A percentile compares a stretch with the other conserved stretches of the same genome.
Evolutionary conservation across 2,888 invertebrate genomes (phyloP).

Genomic region (Nebria salina): DNA sequence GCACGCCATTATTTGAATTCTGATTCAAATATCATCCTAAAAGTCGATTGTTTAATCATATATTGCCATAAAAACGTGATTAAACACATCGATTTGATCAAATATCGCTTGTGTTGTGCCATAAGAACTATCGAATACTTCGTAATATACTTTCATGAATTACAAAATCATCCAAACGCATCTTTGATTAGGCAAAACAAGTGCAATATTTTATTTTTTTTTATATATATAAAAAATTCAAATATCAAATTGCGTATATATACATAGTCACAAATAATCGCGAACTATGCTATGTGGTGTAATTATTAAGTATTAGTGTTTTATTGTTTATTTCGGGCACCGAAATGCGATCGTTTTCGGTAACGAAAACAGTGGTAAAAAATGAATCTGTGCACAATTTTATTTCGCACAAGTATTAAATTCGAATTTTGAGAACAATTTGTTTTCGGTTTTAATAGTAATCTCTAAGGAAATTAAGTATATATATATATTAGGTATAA

Average conservation of each 20-base stretch:
- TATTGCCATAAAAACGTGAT: not conserved
- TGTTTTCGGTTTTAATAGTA: not conserved
- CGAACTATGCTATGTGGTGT: conserved; percentile 33
- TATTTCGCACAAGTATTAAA: not conserved
- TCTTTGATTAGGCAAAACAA: not conserved
- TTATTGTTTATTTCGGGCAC: not conserved
- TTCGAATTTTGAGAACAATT: not conserved
- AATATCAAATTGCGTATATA: conserved; percentile 12
- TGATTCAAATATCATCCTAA: not conserved
- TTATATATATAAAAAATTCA: conserved; percentile 3
- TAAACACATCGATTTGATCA: not conserved
- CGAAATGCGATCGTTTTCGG: not conserved
- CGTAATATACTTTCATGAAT: not conserved
- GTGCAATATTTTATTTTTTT: conserved; percentile 13
- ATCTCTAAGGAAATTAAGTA: conserved; percentile 9
- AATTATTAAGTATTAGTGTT: not conserved
- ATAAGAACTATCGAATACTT: not conserved
- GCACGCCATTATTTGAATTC: too few relatives aligned
- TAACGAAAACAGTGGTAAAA: not conserved
- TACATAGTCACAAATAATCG: conserved; percentile 42
- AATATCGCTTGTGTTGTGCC: not conserved
- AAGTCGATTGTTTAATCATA: not conserved
- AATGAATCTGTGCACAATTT: not conserved
- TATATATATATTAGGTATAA: conserved; percentile 28
- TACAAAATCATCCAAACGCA: not conserved